phyloP scores from a whole-genome alignment of 2,888 invertebrate species.

The Lottia gigantea region DNA sequence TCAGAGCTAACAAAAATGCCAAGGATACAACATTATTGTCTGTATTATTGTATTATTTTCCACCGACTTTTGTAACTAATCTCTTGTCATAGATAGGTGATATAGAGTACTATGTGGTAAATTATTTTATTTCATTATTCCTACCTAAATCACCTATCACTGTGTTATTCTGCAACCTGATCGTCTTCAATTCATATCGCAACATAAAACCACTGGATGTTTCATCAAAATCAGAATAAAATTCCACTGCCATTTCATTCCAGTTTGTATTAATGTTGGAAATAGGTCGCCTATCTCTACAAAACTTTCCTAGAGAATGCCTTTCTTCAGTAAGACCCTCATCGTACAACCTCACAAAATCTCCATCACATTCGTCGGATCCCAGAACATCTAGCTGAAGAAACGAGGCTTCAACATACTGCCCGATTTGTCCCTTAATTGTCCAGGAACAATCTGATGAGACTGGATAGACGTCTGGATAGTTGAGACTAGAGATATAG shows the following conservation, averaged over 20 bases:
- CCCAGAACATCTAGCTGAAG: constrained; percentile 14
- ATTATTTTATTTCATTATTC: too few relatives aligned
- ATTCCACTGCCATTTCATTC: constrained; percentile 15
- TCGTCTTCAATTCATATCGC: constrained; percentile 11
- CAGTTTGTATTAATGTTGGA: constrained; percentile 11
- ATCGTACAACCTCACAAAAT: constrained; percentile 15
- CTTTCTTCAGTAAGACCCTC: background rate
- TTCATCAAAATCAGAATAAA: constrained; percentile 14
- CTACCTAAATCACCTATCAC: too few relatives aligned
- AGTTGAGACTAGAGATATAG: constrained; percentile 14
- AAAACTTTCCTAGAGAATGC: constrained; percentile 9
- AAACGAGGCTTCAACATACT: constrained; percentile 18
- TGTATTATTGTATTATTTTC: too few relatives aligned
- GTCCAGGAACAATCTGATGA: constrained; percentile 14
- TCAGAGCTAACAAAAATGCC: too few relatives aligned
- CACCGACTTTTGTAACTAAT: too few relatives aligned
- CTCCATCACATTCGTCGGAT: constrained; percentile 14
- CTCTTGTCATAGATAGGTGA: too few relatives aligned
- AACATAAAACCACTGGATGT: constrained; percentile 11
- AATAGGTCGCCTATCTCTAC: constrained; percentile 10
- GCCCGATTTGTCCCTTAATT: constrained; percentile 13
- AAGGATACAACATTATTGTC: too few relatives aligned
- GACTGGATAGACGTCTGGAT: constrained; percentile 14
- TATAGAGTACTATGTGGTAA: too few relatives aligned
- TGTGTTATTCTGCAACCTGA: background rate